Percentiles rank a stretch among this genome's conserved stretches.
phyloP scores from a whole-genome alignment of 30 jellyfish, hydroid and myxozoan genomes.

The Aurelia sp. region DNA sequence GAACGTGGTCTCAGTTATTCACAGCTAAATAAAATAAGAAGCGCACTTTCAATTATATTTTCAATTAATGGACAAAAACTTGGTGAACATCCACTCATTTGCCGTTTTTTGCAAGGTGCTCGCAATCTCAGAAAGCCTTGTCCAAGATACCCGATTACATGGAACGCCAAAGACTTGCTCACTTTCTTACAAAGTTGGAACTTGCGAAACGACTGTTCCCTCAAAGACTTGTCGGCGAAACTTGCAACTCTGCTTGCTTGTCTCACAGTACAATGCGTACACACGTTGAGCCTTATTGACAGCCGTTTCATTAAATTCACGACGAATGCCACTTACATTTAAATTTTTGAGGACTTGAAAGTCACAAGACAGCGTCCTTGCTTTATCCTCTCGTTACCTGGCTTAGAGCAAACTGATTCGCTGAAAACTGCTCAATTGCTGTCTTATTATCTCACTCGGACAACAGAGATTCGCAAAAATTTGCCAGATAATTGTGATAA shows the following conservation, averaged over 20 bases:
- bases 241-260: slow-evolving; percentile 5
- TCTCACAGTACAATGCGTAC: slow-evolving; percentile 8
- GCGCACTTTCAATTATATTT: slow-evolving; percentile 20
- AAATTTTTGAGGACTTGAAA: no score
- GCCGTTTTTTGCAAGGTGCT: slow-evolving; percentile 19
- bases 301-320: slow-evolving; percentile 7
- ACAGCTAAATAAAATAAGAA: slow-evolving; percentile 1
- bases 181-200: slow-evolving; percentile 2
- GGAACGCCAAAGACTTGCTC: slow-evolving; percentile 36
- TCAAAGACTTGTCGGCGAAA: not conserved
- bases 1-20: no score
- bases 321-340: slow-evolving; percentile 5
- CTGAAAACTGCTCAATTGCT: no score
- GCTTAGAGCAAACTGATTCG: no score
- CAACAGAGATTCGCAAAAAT: no score
- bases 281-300: not conserved
- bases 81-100: slow-evolving; percentile 26
- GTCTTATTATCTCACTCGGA: no score
- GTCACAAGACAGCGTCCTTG: no score
- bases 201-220: not conserved
- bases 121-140: slow-evolving; percentile 1
- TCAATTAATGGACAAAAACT: not conserved
- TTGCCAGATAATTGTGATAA: not conserved
- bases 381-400: no score
- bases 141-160: slow-evolving; percentile 10